phyloP scores from a whole-genome alignment of 2,113 vertebrate genomes.

The Balaenoptera acutorostrata region DNA sequence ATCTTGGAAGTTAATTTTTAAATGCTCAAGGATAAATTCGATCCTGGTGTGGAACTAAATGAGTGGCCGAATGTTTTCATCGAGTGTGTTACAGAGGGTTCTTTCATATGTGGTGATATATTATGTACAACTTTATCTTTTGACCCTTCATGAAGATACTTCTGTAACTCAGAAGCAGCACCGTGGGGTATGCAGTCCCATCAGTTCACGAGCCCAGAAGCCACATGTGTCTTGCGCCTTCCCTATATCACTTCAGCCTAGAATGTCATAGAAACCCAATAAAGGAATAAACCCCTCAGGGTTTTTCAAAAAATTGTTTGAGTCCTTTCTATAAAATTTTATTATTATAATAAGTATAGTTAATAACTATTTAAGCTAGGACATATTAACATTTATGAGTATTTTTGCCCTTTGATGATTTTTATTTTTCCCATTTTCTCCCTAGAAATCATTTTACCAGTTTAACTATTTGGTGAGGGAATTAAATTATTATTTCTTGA shows the following conservation, averaged over 20 bases:
- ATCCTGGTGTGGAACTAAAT: neutral
- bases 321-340: neutral
- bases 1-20: neutral
- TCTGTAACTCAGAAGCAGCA: neutral
- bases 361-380: neutral
- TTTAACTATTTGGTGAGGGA: neutral
- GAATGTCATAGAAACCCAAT: neutral
- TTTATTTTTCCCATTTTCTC: neutral
- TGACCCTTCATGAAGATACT: neutral
- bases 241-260: neutral
- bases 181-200: rapidly evolving
- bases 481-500: neutral
- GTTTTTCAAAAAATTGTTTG: neutral
- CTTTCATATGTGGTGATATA: neutral
- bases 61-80: neutral
- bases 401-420: neutral
- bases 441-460: neutral
- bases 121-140: neutral
- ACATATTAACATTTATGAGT: neutral
- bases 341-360: neutral
- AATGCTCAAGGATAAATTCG: neutral
- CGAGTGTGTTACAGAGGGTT: neutral
- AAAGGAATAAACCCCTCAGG: neutral
- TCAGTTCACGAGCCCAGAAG: neutral
- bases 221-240: neutral